phyloP scores from a whole-genome alignment of 2,888 invertebrate species.

The Parnassius glacialis region DNA sequence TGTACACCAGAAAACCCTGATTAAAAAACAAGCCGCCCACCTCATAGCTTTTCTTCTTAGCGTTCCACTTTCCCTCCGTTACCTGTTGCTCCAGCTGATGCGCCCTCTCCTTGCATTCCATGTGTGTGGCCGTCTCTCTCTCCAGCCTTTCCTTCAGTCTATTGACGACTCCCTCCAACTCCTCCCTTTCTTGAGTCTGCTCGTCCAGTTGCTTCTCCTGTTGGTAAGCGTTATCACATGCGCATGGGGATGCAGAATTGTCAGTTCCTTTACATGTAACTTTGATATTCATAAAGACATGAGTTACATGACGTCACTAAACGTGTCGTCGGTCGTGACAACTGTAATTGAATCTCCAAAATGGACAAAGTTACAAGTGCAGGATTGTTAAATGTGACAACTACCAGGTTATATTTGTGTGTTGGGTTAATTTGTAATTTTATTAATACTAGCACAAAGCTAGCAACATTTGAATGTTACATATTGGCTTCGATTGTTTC shows the following conservation, averaged over 20 bases:
- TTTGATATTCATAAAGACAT: not conserved
- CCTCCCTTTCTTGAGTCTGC: slow-evolving; percentile 94
- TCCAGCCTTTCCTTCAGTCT: slow-evolving; percentile 93
- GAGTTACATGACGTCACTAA: not conserved
- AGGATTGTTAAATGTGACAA: not conserved
- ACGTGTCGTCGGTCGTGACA: not conserved
- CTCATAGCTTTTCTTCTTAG: not conserved
- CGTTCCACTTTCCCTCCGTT: slow-evolving; percentile 1
- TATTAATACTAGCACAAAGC: too few relatives aligned
- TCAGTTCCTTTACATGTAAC: slow-evolving; percentile 14
- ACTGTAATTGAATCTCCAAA: not conserved
- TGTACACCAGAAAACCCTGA: not conserved
- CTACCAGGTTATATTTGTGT: not conserved
- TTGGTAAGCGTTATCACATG: slow-evolving; percentile 40
- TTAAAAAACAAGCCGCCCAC: not conserved
- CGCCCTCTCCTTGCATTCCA: slow-evolving; percentile 90
- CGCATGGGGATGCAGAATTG: slow-evolving; percentile 30
- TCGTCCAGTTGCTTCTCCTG: slow-evolving; percentile 94
- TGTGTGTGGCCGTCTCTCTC: slow-evolving; percentile 92
- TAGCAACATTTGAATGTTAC: too few relatives aligned
- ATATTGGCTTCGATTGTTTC: too few relatives aligned
- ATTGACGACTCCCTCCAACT: slow-evolving; percentile 90
- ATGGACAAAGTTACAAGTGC: slow-evolving; percentile 1
- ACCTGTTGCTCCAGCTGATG: slow-evolving; percentile 83
- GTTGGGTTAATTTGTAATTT: not conserved